Conservation (phyloP, 1,140 invertebrate genomes). For the Drosophila nikananu region DNA sequence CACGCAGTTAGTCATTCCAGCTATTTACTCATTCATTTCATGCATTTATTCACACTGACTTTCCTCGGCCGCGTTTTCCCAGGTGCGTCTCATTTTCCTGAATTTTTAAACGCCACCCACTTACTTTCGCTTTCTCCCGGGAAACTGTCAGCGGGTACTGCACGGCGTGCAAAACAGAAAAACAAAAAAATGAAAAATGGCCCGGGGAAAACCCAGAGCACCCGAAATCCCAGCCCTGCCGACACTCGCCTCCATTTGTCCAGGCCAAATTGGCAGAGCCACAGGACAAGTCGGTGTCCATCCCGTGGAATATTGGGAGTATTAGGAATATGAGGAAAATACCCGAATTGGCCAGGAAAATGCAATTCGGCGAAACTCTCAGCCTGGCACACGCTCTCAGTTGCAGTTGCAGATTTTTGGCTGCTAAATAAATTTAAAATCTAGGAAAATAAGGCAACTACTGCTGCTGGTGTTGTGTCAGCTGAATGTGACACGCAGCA, state of each 20-base stretch:
- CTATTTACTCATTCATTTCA: conserved; percentile 82
- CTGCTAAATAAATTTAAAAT: conserved; percentile 50
- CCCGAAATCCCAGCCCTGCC: conserved; percentile 9
- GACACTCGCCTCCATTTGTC: conserved; percentile 14
- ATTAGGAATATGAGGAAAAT: too few relatives aligned
- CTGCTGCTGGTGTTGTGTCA: conserved; percentile 17
- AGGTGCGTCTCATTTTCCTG: conserved; percentile 73
- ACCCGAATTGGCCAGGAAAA: not conserved
- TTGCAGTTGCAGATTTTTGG: conserved; percentile 43
- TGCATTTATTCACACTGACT: conserved; percentile 79
- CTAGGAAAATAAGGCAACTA: conserved; percentile 8
- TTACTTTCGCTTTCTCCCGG: conserved; percentile 48
- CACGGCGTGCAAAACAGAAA: conserved; percentile 3
- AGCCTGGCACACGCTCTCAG: conserved; percentile 19
- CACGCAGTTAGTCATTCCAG: conserved; percentile 74
- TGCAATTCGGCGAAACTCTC: conserved; percentile 19
- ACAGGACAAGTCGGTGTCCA: conserved; percentile 45
- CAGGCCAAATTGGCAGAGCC: conserved; percentile 55
- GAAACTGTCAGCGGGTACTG: conserved; percentile 57
- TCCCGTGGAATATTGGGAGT: not conserved
- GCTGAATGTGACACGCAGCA: conserved; percentile 42
- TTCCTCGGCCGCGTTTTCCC: conserved; percentile 23
- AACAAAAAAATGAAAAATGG: conserved; percentile 73
- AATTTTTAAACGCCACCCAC: conserved; percentile 71
- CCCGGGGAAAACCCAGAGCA: conserved; percentile 1